phyloP scores from a whole-genome alignment of 2,888 invertebrate genomes.

The Gonocerus acuteangulatus region DNA sequence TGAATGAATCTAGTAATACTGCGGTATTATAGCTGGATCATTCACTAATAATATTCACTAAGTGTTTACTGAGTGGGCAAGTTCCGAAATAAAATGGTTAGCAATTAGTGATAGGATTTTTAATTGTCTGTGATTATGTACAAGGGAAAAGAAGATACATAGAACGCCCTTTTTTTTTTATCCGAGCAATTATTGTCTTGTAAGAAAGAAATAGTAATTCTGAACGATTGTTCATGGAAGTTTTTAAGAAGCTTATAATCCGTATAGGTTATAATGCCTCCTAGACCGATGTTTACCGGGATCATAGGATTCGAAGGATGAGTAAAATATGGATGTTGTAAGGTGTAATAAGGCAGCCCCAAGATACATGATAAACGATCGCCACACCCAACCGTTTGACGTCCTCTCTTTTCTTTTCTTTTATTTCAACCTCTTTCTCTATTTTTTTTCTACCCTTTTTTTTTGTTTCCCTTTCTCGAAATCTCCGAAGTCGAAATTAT shows the following conservation, averaged over 20 bases:
- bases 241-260: slow-evolving; percentile 18
- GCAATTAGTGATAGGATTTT: too few species aligned
- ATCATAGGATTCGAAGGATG: slow-evolving; percentile 23
- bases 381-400: slow-evolving; percentile 17
- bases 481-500: slow-evolving; percentile 21
- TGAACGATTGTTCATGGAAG: background rate
- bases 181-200: background rate
- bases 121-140: too few species aligned
- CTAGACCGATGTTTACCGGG: slow-evolving; percentile 9
- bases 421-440: background rate
- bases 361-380: slow-evolving; percentile 16
- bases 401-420: slow-evolving; percentile 5
- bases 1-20: too few species aligned
- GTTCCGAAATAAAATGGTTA: too few species aligned
- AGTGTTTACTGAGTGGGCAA: too few species aligned
- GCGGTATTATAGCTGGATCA: too few species aligned
- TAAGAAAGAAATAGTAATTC: background rate
- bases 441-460: background rate
- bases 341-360: slow-evolving; percentile 14
- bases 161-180: too few species aligned
- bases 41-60: too few species aligned
- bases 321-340: slow-evolving; percentile 20
- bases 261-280: slow-evolving; percentile 7
- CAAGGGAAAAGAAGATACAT: too few species aligned
- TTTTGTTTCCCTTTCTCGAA: slow-evolving; percentile 18